These are phyloP conservation scores for Oncorhynchus mykiss DNA, from an alignment of 2,113 vertebrate genomes.

Conservation along the genomic window DNA sequence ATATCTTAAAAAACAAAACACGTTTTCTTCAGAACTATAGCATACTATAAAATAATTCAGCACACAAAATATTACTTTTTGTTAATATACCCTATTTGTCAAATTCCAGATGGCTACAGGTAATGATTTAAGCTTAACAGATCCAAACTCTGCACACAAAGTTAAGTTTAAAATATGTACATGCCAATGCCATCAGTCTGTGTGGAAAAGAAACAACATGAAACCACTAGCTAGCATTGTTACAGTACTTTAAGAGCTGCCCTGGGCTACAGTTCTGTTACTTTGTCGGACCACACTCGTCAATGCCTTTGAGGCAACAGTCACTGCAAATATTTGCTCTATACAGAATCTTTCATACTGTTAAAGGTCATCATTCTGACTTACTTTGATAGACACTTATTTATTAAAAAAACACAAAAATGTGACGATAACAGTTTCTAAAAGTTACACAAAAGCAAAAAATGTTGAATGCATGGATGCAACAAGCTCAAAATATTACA, in stretches of 20 bases:
- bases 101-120: conserved; percentile 56
- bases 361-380: conserved; percentile 25
- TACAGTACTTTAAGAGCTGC: conserved; percentile 40
- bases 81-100: conserved; percentile 56
- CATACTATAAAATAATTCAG: conserved; percentile 71
- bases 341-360: conserved; percentile 7
- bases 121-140: conserved; percentile 44
- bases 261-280: conserved; percentile 22
- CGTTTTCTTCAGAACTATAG: conserved; percentile 59
- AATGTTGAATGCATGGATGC: background rate
- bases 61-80: conserved; percentile 77
- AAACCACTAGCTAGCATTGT: conserved; percentile 47
- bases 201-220: conserved; percentile 55
- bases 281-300: conserved; percentile 9
- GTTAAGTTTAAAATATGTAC: conserved; percentile 63
- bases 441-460: conserved; percentile 29
- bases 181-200: conserved; percentile 22
- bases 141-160: conserved; percentile 55
- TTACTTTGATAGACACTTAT: conserved; percentile 35
- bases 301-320: conserved; percentile 8
- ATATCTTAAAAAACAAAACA: conserved; percentile 41
- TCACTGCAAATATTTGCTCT: conserved; percentile 29
- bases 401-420: conserved; percentile 28
- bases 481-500: background rate
- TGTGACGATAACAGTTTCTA: conserved; percentile 42